Evolutionary conservation across 2,797 vertebrate species (phyloP).

Genomic region (Botia kubotai): DNA sequence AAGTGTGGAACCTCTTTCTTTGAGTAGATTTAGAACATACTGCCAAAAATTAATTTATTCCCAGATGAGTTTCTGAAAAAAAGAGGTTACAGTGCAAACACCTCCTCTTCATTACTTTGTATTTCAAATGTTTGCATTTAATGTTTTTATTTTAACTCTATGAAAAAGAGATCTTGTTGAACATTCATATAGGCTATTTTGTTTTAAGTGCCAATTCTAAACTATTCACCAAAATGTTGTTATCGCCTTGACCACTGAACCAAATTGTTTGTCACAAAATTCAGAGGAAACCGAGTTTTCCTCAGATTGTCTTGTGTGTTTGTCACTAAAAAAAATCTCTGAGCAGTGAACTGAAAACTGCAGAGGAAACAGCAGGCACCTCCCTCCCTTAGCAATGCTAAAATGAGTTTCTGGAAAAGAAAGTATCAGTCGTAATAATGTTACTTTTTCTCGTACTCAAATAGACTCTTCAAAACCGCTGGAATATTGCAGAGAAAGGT

Average conservation of each 20-base stretch:
- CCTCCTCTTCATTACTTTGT: not conserved
- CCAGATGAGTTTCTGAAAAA: not conserved
- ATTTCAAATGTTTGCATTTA: not conserved
- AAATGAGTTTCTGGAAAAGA: slow-evolving; percentile 1
- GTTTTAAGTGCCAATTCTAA: not conserved
- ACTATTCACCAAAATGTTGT: slow-evolving; percentile 3
- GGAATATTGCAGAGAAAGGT: not conserved
- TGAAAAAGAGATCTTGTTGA: not conserved
- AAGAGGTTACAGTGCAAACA: not conserved
- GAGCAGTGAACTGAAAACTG: not conserved
- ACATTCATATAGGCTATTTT: not conserved
- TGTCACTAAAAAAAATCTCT: not conserved
- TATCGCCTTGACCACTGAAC: not conserved
- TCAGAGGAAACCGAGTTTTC: not conserved
- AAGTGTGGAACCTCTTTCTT: not conserved
- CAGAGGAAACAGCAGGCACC: not conserved
- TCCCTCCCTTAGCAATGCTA: not conserved
- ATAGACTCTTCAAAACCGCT: slow-evolving; percentile 2
- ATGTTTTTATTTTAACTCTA: not conserved
- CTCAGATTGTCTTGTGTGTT: not conserved
- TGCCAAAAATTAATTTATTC: not conserved
- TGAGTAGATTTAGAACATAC: not conserved
- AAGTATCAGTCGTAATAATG: not conserved
- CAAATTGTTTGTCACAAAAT: not conserved
- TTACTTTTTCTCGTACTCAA: slow-evolving; percentile 9